These are phyloP conservation scores for Okapia johnstoni DNA, from an alignment of 2,113 vertebrate genomes.

Conservation along the genomic window DNA sequence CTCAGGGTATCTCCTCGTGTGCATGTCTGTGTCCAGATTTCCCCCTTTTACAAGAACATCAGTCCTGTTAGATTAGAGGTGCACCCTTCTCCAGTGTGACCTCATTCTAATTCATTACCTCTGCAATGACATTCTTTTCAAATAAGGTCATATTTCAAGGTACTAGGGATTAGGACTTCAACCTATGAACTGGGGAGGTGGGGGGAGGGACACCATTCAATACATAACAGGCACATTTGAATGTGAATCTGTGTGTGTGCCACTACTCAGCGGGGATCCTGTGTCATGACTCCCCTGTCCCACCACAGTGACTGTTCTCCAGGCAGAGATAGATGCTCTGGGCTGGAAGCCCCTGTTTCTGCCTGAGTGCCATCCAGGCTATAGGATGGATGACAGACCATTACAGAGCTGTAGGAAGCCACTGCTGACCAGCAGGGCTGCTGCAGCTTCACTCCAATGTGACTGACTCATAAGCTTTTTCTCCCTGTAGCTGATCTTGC, in stretches of 20 bases:
- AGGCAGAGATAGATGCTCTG: not conserved
- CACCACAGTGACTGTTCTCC: not conserved
- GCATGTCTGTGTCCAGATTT: not conserved
- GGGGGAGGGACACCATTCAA: not conserved
- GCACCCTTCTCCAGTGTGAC: not conserved
- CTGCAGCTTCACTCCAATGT: not conserved
- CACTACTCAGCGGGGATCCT: not conserved
- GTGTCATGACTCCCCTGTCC: not conserved
- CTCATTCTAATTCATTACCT: not conserved
- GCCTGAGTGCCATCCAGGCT: accelerated
- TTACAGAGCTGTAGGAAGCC: not conserved
- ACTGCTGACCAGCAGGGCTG: not conserved
- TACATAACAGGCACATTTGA: not conserved
- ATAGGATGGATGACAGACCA: no score
- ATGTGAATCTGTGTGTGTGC: not conserved
- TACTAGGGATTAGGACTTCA: not conserved
- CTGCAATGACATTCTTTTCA: not conserved
- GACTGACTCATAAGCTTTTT: not conserved
- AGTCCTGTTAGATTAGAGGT: not conserved
- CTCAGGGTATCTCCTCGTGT: not conserved
- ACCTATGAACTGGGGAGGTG: not conserved
- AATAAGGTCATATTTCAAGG: not conserved
- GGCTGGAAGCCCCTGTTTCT: not conserved
- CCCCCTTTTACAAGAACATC: not conserved
- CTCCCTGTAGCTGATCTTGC: not conserved